phyloP scores from a whole-genome alignment of 1,140 invertebrate species.

The Plodia interpunctella region DNA sequence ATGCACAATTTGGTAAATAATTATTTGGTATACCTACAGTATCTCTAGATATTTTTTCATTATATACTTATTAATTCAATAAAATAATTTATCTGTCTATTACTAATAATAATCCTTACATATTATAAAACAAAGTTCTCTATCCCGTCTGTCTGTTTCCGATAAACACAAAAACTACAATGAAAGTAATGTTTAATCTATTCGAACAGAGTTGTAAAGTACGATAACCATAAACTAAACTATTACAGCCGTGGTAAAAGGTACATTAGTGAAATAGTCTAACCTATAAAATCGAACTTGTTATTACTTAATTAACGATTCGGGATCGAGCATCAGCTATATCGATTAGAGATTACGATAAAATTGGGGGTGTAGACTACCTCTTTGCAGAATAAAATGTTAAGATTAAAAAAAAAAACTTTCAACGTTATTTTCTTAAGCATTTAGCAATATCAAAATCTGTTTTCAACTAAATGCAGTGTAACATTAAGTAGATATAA shows the following conservation, averaged over 20 bases:
- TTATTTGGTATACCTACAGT: too few species aligned
- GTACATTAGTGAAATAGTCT: slow-evolving; percentile 6
- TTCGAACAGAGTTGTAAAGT: not conserved
- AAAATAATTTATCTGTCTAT: too few species aligned
- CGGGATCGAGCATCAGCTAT: not conserved
- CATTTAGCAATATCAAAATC: too few species aligned
- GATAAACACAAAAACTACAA: too few species aligned
- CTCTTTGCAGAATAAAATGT: not conserved
- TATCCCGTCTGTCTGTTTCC: too few species aligned
- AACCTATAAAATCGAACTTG: not conserved
- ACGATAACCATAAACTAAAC: not conserved
- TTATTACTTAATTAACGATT: slow-evolving; percentile 4
- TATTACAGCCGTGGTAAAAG: not conserved
- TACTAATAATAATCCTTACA: not conserved
- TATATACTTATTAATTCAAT: too few species aligned
- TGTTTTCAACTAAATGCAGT: too few species aligned
- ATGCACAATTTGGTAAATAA: too few species aligned
- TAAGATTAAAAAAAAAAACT: not conserved
- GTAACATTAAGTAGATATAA: too few species aligned
- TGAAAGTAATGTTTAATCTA: not conserved
- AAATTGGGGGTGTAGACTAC: not conserved
- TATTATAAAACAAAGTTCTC: too few species aligned
- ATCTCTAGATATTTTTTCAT: too few species aligned
- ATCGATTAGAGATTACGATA: not conserved
- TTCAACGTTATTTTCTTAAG: too few species aligned